These are phyloP conservation scores for Synergus gifuensis DNA, from an alignment of 2,888 invertebrate species.

Conservation along the genomic window DNA sequence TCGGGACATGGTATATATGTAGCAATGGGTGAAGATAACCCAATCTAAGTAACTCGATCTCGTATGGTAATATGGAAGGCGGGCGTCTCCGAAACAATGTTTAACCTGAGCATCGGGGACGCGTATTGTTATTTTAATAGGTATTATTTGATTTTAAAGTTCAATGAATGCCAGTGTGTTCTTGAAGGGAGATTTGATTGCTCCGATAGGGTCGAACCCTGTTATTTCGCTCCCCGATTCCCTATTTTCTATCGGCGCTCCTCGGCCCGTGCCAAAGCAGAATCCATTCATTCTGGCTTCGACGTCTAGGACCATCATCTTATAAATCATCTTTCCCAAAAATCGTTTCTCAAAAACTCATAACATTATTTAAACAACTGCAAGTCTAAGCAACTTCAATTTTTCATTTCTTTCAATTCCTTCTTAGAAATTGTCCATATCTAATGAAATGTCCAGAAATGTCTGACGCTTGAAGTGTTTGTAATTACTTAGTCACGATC, in stretches of 20 bases:
- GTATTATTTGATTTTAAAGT: conserved; percentile 78
- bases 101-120: conserved; percentile 72
- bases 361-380: background rate
- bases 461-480: too few species aligned
- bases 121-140: conserved; percentile 78
- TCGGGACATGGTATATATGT: conserved; percentile 56
- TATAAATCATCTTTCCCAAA: conserved; percentile 23
- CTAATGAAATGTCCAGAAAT: too few species aligned
- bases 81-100: conserved; percentile 73
- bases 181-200: conserved; percentile 75
- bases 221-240: conserved; percentile 70
- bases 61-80: conserved; percentile 73
- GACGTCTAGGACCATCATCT: conserved; percentile 29
- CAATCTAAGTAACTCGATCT: conserved; percentile 77
- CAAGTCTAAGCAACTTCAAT: too few species aligned
- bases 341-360: background rate
- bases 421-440: too few species aligned
- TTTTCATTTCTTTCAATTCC: too few species aligned
- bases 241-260: conserved; percentile 54
- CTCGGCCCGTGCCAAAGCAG: conserved; percentile 52
- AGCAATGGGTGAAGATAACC: conserved; percentile 66
- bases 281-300: conserved; percentile 31
- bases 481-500: too few species aligned
- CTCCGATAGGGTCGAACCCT: conserved; percentile 74
- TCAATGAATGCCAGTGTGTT: conserved; percentile 74